Evolutionary conservation across 2,888 invertebrate species (phyloP).

Genomic region (Odontocerum albicorne): DNA sequence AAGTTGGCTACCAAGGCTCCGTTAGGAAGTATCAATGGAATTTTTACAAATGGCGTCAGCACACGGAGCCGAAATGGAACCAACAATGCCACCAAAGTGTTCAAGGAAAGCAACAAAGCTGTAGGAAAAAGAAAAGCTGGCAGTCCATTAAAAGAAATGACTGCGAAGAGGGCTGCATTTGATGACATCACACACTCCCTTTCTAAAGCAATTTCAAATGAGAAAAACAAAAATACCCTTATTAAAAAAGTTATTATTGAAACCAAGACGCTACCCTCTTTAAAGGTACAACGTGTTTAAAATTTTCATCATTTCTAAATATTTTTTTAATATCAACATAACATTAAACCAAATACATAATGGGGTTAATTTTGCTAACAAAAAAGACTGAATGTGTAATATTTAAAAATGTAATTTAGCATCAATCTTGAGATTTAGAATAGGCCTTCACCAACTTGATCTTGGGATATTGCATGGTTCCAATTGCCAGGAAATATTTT

Average conservation of each 20-base stretch:
- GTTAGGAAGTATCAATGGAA: slow-evolving; percentile 52
- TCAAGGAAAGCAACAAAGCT: slow-evolving; percentile 15
- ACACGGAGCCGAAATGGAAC: slow-evolving; percentile 63
- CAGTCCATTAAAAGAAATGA: slow-evolving; percentile 75
- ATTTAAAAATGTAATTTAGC: too few species aligned
- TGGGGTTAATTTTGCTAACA: too few species aligned
- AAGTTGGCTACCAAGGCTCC: slow-evolving; percentile 57
- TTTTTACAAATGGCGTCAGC: slow-evolving; percentile 57
- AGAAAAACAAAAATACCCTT: slow-evolving; percentile 40
- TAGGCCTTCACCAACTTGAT: too few species aligned
- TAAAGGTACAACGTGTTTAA: slow-evolving; percentile 56
- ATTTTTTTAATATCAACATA: too few species aligned
- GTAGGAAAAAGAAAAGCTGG: slow-evolving; percentile 78
- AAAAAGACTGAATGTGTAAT: too few species aligned
- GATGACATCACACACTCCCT: slow-evolving; percentile 82
- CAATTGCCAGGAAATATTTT: too few species aligned
- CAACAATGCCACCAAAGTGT: slow-evolving; percentile 21
- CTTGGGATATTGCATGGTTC: too few species aligned
- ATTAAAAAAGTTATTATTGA: slow-evolving; percentile 57
- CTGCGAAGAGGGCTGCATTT: slow-evolving; percentile 79
- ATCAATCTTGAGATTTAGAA: too few species aligned
- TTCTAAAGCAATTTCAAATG: slow-evolving; percentile 43
- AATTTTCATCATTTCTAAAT: too few species aligned
- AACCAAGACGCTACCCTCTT: slow-evolving; percentile 52
- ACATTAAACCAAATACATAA: too few species aligned